Evolutionary conservation across 2,113 vertebrate genomes (phyloP).

Genomic region (Furnarius figulus): DNA sequence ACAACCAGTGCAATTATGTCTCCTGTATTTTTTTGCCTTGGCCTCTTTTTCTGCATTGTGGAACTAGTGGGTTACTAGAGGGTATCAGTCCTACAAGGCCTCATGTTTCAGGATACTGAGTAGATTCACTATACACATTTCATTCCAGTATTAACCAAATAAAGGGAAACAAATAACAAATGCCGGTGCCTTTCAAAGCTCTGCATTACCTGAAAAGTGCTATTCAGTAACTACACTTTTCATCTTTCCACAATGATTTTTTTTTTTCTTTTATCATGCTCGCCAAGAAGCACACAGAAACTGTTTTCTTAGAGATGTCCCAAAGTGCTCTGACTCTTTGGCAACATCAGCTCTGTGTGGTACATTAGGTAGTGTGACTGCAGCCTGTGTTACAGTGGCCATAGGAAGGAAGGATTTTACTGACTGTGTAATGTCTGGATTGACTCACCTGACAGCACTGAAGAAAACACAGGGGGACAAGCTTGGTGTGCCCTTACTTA

Average conservation of each 20-base stretch:
- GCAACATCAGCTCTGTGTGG: not conserved
- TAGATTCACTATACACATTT: not conserved
- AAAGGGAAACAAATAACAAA: not conserved
- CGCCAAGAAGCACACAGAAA: not conserved
- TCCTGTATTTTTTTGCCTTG: not conserved
- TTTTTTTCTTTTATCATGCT: not conserved
- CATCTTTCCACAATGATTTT: not conserved
- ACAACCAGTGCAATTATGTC: not conserved
- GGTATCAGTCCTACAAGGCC: not conserved
- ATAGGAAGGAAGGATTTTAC: not conserved
- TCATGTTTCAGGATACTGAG: not conserved
- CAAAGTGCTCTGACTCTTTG: not conserved
- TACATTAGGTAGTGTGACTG: not conserved
- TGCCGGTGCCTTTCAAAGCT: not conserved
- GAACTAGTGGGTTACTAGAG: not conserved
- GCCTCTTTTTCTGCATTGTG: not conserved
- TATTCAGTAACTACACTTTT: not conserved
- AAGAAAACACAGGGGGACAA: not conserved
- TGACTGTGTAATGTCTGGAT: not conserved
- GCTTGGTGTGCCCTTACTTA: not conserved
- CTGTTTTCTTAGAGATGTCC: not conserved
- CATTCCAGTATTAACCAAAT: not conserved
- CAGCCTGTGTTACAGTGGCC: fast-evolving
- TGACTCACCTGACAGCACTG: not conserved
- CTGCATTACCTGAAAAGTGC: not conserved